Conservation (phyloP, 2,113 vertebrate genomes). For the Lepidothrix coronata region DNA sequence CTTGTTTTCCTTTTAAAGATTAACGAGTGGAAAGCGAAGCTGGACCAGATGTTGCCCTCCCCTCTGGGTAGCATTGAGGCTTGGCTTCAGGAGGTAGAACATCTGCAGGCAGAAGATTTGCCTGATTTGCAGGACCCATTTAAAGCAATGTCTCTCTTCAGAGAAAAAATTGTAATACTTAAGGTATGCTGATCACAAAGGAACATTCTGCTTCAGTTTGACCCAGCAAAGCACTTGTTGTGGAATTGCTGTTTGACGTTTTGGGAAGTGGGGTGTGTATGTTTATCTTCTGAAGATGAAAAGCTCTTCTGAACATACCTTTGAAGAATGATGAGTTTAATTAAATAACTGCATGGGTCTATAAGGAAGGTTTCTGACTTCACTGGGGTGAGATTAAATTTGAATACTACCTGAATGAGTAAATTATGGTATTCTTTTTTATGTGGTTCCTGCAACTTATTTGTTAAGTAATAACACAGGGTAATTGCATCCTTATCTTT, state of each 20-base stretch:
- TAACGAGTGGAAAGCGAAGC: constrained; percentile 74
- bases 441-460: constrained; percentile 41
- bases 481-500: constrained; percentile 41
- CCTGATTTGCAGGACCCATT: constrained; percentile 74
- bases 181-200: constrained; percentile 76
- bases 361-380: neutral
- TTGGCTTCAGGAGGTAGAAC: constrained; percentile 86
- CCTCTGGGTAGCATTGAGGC: constrained; percentile 77
- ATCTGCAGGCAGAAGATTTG: constrained; percentile 73
- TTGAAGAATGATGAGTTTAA: constrained; percentile 25
- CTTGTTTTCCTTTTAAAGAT: constrained; percentile 73
- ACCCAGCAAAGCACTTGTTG: constrained; percentile 12
- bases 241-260: neutral
- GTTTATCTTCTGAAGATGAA: constrained; percentile 35
- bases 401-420: neutral
- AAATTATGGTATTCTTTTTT: neutral
- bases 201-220: neutral
- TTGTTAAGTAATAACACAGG: neutral
- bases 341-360: neutral
- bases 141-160: constrained; percentile 71
- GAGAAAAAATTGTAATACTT: constrained; percentile 78
- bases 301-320: neutral
- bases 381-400: constrained; percentile 11
- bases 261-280: neutral
- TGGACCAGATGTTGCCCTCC: constrained; percentile 81